Evolutionary conservation across 1,140 invertebrate genomes (phyloP).

Genomic region (Apis dorsata): DNA sequence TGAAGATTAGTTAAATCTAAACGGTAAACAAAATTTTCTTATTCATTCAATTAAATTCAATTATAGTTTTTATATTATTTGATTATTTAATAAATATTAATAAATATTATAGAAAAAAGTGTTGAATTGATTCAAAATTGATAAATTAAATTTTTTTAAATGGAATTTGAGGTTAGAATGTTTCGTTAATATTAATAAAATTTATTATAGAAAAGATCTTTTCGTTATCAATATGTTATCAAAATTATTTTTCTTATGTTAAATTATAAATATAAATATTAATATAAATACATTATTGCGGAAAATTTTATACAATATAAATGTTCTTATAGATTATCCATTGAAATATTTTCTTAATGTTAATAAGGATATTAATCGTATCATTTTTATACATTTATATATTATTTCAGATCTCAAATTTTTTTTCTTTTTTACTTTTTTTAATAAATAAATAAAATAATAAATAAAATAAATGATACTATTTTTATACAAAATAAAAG

Average conservation of each 20-base stretch:
- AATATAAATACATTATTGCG: neutral
- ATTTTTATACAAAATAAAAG: neutral
- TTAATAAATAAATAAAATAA: neutral
- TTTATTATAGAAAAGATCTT: neutral
- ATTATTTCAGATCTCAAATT: neutral
- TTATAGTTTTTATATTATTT: neutral
- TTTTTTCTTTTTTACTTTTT: neutral
- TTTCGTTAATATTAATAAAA: conserved; percentile 4
- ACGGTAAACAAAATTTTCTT: conserved; percentile 43
- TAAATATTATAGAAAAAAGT: neutral
- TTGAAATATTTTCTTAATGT: neutral
- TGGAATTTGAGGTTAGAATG: conserved; percentile 50
- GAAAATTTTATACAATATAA: neutral
- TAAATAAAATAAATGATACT: neutral
- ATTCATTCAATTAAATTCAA: too few species aligned
- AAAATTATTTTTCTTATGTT: neutral
- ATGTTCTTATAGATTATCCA: neutral
- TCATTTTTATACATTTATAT: conserved; percentile 5
- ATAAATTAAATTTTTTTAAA: neutral
- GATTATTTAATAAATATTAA: neutral
- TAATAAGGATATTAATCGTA: conserved; percentile 1
- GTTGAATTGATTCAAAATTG: too few species aligned
- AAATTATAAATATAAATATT: neutral
- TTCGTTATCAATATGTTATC: neutral
- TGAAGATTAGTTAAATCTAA: conserved; percentile 16